Base-by-base conservation (phyloP, 2,113 vertebrate genomes). In the Trichomycterus rosablanca region DNA sequence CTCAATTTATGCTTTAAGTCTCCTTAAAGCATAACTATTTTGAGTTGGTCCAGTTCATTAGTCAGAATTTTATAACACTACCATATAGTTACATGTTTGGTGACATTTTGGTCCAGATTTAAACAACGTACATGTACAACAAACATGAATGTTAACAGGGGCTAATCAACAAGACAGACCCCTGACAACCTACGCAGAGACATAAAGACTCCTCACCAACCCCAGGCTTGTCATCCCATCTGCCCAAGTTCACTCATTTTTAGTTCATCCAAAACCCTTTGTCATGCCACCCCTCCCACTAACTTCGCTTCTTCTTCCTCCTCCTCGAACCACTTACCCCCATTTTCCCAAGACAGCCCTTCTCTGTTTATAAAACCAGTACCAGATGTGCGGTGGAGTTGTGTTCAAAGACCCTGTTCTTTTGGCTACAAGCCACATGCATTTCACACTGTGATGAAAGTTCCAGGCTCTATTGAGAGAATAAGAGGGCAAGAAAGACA, bases 381-480 rank as follows among this genome's bases (percentile, higher is more conserved):
- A 76, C 76, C 82, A 84, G 82, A 83, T 84, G 82, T 84, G 74
- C 39, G 52, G 70, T 58, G 62, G 53, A 40, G 56, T 52, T 59
- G 56, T 3, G 58, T 26, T 64, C 56, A 80, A 81, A 83, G 81
- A 74, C 56, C 66, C 65, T 23, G 77, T 78, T 83, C 78, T 77
- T 78, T 68, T 56, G 71, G 70, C 49, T 39, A 67, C 49, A 37
- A 66, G 74, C 69, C 49, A 72, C 49, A 73, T 67, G 70, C 68
- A 83, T 76, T 80, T 83, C 75, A 80, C 57, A 75, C 71, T 77
- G 66, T 68, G 71, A 73, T 73, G 71, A 66, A 59, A 49, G 42
- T 58, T 70, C 61, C 69, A 59, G 66, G 73, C 72, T 76, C 74
- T 73, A 74, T 59, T 75, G 70, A 75, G 59, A 61, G 64, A 75